phyloP scores from a whole-genome alignment of 2,797 vertebrate species.

The Tokudaia tokunoshimensis region DNA sequence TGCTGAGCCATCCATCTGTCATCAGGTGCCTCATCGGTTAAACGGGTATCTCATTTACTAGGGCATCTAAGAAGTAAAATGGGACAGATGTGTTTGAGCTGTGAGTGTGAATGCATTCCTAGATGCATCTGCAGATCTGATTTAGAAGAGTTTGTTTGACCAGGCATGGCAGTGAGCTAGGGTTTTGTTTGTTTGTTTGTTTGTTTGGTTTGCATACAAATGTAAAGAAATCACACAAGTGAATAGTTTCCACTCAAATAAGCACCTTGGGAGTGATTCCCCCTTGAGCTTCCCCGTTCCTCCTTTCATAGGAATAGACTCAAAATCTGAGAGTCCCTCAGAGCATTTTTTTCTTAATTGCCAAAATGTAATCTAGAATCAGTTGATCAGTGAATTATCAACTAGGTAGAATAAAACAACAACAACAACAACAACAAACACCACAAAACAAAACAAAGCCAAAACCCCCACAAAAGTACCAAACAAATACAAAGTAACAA shows the following conservation, averaged over 20 bases:
- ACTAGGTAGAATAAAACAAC: background rate
- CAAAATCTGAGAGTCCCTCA: background rate
- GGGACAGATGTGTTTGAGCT: background rate
- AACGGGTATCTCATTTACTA: background rate
- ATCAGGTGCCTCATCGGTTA: background rate
- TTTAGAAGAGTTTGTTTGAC: background rate
- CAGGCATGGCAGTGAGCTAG: background rate
- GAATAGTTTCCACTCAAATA: background rate
- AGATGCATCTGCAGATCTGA: background rate
- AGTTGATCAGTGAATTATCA: background rate
- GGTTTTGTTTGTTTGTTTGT: background rate
- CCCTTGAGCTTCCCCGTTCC: background rate
- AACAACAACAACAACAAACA: background rate
- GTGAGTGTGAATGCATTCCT: background rate
- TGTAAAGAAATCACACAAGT: background rate
- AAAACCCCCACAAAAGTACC: background rate
- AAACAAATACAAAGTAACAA: background rate
- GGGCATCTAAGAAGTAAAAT: background rate
- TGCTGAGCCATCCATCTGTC: background rate
- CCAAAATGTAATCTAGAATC: slow-evolving; percentile 11
- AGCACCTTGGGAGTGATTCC: background rate
- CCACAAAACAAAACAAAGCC: background rate
- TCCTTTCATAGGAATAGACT: background rate
- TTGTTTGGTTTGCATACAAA: background rate
- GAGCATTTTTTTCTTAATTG: background rate